Base-by-base conservation (phyloP, 92 coral and sea anemone genomes). In the Paragorgia papillata region DNA sequence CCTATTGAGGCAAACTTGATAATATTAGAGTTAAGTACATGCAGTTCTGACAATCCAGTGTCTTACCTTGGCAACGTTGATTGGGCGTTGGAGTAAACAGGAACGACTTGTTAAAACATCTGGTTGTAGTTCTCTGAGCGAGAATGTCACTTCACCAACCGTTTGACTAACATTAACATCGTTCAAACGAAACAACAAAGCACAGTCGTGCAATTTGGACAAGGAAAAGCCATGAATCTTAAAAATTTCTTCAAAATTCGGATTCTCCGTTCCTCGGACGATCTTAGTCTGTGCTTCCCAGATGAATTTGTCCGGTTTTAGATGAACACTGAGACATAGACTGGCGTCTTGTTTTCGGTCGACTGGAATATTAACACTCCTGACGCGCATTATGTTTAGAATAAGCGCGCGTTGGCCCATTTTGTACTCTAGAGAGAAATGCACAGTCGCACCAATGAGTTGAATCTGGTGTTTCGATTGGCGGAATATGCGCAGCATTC, bases 181-280 rank as follows among this genome's bases (percentile, higher is more conserved):
- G 9, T 49, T 22, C 60, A 69, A 33, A 30, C 61, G 61, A 33
- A 69, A 69, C 41, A 69, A 49, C 22, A 69, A 37, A 22, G 76
- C 76, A 22, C 76, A 69, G 40, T 69, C 76, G 62, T 69, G 76
- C 62, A 69, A 69, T 43, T 69, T 69, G 20, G 76, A 69, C 54
- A 69, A 29, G 0, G 76, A 69, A 13, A 69, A 69, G 28, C 76
- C 76, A 51, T 61, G 46, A 9, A 69, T 69, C 20, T 59, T 69
- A 14, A 69, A 69, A 37, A 69, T 69, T 19, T 69, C 76, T 5
- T 61, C 76, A 27, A 69, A 69, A 26, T 46, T 69, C 14, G 76
- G 76, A 69, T 69, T 69, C 62, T 69, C 76, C 27, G 76, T 69
- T 46, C 76, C 76, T 30, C 49, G 76, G 24, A 69, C 44, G 21